These are phyloP conservation scores for Lasioglossum calceatum DNA, from an alignment of 2,888 invertebrate species.

Conservation along the genomic window DNA sequence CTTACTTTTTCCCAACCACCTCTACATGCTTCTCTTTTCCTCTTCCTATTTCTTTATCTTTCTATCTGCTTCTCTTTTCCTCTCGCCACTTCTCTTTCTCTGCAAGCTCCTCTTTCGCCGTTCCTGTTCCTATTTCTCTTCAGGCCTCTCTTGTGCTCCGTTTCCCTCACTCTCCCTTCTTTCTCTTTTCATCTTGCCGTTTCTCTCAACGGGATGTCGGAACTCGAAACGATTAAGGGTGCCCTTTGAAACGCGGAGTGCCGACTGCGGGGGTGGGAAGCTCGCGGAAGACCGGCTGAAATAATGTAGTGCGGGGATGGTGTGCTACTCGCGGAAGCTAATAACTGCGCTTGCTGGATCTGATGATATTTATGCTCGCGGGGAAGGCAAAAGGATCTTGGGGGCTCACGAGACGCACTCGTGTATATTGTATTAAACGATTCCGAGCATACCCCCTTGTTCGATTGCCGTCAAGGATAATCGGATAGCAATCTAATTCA, in stretches of 20 bases:
- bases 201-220: slow-evolving; percentile 21
- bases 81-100: background rate
- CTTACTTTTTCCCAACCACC: no score
- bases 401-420: background rate
- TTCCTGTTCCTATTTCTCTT: background rate
- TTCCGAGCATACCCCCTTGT: background rate
- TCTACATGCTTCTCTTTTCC: background rate
- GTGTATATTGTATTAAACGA: slow-evolving; percentile 15
- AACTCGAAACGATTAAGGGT: slow-evolving; percentile 67
- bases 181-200: background rate
- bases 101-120: background rate
- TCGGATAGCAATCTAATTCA: background rate
- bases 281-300: slow-evolving; percentile 49
- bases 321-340: slow-evolving; percentile 38
- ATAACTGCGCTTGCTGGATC: slow-evolving; percentile 56
- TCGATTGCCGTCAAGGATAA: background rate
- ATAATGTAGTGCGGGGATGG: slow-evolving; percentile 43
- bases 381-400: background rate
- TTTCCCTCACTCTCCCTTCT: slow-evolving; percentile 16
- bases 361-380: slow-evolving; percentile 45
- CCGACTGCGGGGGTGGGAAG: slow-evolving; percentile 22
- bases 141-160: background rate
- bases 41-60: no score
- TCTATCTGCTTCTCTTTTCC: background rate
- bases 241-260: slow-evolving; percentile 61